Conservation (phyloP, 2,113 vertebrate genomes). For the Anguilla rostrata region DNA sequence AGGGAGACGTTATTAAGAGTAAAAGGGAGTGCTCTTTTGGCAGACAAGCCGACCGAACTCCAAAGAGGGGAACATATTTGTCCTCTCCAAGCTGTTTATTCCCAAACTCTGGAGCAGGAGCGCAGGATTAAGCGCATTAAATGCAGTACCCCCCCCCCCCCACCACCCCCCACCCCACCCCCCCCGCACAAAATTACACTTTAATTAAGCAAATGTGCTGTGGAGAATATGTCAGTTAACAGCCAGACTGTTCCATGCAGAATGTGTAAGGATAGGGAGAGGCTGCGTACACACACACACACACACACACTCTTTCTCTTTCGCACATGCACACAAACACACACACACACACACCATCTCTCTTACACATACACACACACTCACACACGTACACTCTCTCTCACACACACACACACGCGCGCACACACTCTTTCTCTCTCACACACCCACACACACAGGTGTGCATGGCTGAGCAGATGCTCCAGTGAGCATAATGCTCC, state of each 20-base stretch:
- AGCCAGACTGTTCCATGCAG: background rate
- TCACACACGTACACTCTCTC: no score
- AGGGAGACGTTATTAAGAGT: slow-evolving; percentile 11
- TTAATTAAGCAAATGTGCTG: slow-evolving; percentile 17
- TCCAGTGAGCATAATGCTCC: background rate
- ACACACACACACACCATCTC: no score
- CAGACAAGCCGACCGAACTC: background rate
- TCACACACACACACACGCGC: no score
- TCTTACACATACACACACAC: no score
- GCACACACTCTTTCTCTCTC: no score
- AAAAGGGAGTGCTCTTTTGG: slow-evolving; percentile 30
- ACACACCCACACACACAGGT: no score
- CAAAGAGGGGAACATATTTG: background rate
- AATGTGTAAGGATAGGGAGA: background rate
- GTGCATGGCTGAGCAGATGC: background rate
- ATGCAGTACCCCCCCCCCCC: slow-evolving; percentile 3
- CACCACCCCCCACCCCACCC: background rate
- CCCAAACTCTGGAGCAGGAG: background rate
- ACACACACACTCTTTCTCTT: no score
- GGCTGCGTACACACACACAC: no score
- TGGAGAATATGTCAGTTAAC: background rate
- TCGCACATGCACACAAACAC: no score
- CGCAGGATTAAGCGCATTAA: background rate
- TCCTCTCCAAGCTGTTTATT: slow-evolving; percentile 7
- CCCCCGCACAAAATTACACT: slow-evolving; percentile 12